Percentiles rank a stretch among this genome's conserved stretches.
phyloP scores from a whole-genome alignment of 2,113 vertebrate genomes.

The Pao palembangensis region DNA sequence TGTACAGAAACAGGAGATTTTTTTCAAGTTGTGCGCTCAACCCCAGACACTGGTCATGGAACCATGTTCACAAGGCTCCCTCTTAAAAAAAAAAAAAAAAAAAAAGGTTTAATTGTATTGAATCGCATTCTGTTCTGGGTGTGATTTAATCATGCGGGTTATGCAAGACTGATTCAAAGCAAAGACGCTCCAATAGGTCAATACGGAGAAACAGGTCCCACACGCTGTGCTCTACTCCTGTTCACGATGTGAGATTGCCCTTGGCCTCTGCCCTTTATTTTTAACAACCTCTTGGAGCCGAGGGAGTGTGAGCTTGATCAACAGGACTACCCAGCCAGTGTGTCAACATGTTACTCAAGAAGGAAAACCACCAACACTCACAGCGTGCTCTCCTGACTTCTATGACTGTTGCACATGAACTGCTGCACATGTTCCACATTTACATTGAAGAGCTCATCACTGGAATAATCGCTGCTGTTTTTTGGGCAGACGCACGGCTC shows the following conservation, averaged over 20 bases:
- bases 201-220: slow-evolving; percentile 20
- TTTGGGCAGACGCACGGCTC: slow-evolving; percentile 5
- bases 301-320: slow-evolving; percentile 65
- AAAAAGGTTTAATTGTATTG: no score
- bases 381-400: not conserved
- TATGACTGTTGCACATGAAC: no score
- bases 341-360: slow-evolving; percentile 23
- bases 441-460: not conserved
- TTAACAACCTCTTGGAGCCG: slow-evolving; percentile 13
- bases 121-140: not conserved
- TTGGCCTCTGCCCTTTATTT: slow-evolving; percentile 40
- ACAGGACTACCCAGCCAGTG: slow-evolving; percentile 42
- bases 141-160: not conserved
- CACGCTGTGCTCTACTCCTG: slow-evolving; percentile 20
- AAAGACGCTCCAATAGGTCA: not conserved
- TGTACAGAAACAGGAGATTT: slow-evolving; percentile 20
- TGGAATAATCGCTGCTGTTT: not conserved
- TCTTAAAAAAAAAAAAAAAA: no score
- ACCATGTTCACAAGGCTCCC: no score
- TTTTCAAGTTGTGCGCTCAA: not conserved
- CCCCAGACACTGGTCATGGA: no score
- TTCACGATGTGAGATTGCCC: slow-evolving; percentile 32
- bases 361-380: slow-evolving; percentile 1
- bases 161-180: no score
- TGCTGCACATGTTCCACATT: slow-evolving; percentile 3